Evolutionary conservation across 1,140 invertebrate species (phyloP).

Genomic region (Nasonia giraulti): DNA sequence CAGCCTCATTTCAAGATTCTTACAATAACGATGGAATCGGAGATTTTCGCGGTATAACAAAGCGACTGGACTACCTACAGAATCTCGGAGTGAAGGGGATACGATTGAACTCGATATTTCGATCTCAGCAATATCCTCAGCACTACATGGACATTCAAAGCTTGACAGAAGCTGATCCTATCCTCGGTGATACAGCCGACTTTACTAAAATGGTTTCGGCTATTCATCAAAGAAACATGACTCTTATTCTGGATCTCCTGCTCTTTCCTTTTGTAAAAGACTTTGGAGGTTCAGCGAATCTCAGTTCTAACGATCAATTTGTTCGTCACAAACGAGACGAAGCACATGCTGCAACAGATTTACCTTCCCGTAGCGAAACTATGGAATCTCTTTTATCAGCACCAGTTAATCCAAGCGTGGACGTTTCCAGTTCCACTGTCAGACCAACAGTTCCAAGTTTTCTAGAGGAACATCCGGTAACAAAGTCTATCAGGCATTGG

Average conservation of each 20-base stretch:
- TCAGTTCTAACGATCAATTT: not conserved
- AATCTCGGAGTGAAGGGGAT: slow-evolving; percentile 80
- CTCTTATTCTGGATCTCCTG: slow-evolving; percentile 84
- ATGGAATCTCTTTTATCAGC: slow-evolving; percentile 55
- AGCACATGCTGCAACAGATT: slow-evolving; percentile 19
- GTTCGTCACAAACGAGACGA: slow-evolving; percentile 38
- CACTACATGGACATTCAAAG: slow-evolving; percentile 80
- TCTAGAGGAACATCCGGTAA: slow-evolving; percentile 64
- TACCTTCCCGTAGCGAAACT: slow-evolving; percentile 57
- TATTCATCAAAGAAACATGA: slow-evolving; percentile 81
- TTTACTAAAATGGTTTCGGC: slow-evolving; percentile 77
- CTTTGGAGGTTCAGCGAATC: slow-evolving; percentile 51
- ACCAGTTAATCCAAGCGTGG: slow-evolving; percentile 17
- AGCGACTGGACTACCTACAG: slow-evolving; percentile 81
- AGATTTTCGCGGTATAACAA: slow-evolving; percentile 81
- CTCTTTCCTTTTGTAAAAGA: slow-evolving; percentile 77
- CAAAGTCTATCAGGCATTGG: slow-evolving; percentile 80
- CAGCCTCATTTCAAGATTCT: slow-evolving; percentile 86
- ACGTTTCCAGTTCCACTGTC: not conserved
- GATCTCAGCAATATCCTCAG: slow-evolving; percentile 81
- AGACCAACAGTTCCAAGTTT: slow-evolving; percentile 31
- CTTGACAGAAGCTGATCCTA: slow-evolving; percentile 77
- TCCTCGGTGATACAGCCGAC: slow-evolving; percentile 80
- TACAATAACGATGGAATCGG: slow-evolving; percentile 83
- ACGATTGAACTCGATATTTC: slow-evolving; percentile 85